Conservation (phyloP, 2,888 invertebrate genomes). For the Amphiduros pacificus region DNA sequence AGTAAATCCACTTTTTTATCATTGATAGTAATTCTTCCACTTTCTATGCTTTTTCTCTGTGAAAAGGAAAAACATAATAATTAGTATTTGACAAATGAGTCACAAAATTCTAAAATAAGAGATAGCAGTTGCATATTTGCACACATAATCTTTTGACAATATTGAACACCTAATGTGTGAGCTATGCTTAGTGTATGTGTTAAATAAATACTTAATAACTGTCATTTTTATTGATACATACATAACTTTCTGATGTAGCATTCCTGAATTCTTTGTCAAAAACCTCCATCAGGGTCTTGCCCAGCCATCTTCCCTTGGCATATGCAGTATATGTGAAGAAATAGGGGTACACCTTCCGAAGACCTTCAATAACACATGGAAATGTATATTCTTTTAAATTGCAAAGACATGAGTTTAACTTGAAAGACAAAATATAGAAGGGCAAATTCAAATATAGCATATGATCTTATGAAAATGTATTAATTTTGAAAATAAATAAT, state of each 20-base stretch:
- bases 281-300: conserved; percentile 87
- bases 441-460: background rate
- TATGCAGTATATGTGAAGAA: conserved; percentile 95
- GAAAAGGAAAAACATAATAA: background rate
- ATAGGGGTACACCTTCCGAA: conserved; percentile 95
- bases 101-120: too few relatives aligned
- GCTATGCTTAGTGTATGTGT: too few relatives aligned
- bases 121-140: too few relatives aligned
- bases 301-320: conserved; percentile 91
- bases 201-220: too few relatives aligned
- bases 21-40: conserved; percentile 40
- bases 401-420: too few relatives aligned
- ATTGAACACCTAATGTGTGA: too few relatives aligned
- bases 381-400: too few relatives aligned
- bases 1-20: conserved; percentile 82
- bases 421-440: too few relatives aligned
- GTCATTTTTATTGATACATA: too few relatives aligned
- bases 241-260: conserved; percentile 57
- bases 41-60: conserved; percentile 21
- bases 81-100: too few relatives aligned
- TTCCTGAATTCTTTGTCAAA: conserved; percentile 91
- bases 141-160: too few relatives aligned
- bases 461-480: background rate
- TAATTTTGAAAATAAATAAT: background rate
- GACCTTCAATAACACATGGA: conserved; percentile 68